Percentiles rank a stretch among this genome's conserved stretches.
Evolutionary conservation across 2,888 invertebrate species (phyloP).

Genomic region (Eumerus sabulonum): DNA sequence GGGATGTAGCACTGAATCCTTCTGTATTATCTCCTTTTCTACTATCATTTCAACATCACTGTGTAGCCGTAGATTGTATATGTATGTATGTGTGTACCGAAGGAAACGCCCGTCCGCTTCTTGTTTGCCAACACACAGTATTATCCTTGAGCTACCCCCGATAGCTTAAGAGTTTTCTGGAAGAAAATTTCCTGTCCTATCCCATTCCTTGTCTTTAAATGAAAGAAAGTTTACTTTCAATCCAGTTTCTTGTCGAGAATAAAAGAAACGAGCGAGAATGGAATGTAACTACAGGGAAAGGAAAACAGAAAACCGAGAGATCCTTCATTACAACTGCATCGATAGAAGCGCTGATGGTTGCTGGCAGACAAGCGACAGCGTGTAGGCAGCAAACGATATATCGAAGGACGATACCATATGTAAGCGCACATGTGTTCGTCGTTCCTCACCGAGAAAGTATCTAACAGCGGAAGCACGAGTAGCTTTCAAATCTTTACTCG

Average conservation of each 20-base stretch:
- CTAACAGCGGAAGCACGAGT: conserved; percentile 28
- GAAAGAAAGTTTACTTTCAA: conserved; percentile 48
- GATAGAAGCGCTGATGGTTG: conserved; percentile 17
- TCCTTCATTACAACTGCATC: conserved; percentile 44
- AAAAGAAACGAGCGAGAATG: conserved; percentile 14
- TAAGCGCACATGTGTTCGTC: conserved; percentile 28
- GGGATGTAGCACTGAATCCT: conserved; percentile 58
- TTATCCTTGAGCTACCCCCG: conserved; percentile 6
- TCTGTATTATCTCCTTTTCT: conserved; percentile 53
- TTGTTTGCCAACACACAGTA: conserved; percentile 27
- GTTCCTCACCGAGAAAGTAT: conserved; percentile 8
- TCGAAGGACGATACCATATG: conserved; percentile 29
- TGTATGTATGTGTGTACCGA: conserved; percentile 16
- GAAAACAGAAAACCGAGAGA: neutral
- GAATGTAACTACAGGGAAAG: neutral
- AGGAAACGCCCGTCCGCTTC: conserved; percentile 54
- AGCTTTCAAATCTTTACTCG: conserved; percentile 50
- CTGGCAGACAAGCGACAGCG: conserved; percentile 40
- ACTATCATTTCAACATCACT: too few species aligned
- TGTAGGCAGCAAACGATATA: conserved; percentile 43
- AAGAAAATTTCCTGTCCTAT: conserved; percentile 25
- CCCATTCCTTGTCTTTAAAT: neutral
- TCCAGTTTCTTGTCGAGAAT: conserved; percentile 35
- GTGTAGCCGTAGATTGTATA: conserved; percentile 8
- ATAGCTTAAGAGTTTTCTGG: conserved; percentile 28